phyloP scores from a whole-genome alignment of 2,888 invertebrate genomes.

The Ceriagrion tenellum region DNA sequence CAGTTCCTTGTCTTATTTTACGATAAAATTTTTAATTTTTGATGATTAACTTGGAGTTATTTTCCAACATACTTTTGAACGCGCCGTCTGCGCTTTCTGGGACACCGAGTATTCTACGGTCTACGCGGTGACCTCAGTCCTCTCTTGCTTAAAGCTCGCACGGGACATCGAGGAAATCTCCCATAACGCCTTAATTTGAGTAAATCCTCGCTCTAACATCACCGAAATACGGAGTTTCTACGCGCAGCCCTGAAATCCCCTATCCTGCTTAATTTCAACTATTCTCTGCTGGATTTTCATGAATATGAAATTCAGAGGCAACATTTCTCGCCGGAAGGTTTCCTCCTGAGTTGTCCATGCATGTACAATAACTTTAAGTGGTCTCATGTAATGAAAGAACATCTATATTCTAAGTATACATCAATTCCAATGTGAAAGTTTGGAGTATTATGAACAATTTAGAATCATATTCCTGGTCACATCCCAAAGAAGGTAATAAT shows the following conservation, averaged over 20 bases:
- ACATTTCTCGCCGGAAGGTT: too few species aligned
- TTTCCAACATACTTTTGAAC: not conserved
- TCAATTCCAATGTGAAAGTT: not conserved
- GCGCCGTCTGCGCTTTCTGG: not conserved
- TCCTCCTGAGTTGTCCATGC: not conserved
- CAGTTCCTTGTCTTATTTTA: too few species aligned
- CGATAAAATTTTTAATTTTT: not conserved
- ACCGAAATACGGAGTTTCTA: not conserved
- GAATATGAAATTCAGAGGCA: conserved; percentile 1
- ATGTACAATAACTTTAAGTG: not conserved
- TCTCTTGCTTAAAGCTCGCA: not conserved
- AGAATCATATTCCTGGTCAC: too few species aligned
- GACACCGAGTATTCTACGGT: not conserved
- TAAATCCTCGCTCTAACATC: not conserved
- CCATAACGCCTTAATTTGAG: not conserved
- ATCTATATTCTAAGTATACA: not conserved
- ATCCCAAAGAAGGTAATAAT: too few species aligned
- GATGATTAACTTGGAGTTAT: not conserved
- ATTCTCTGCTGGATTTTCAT: not conserved
- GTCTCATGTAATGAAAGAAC: not conserved
- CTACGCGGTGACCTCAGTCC: not conserved
- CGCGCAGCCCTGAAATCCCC: not conserved
- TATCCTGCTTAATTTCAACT: not conserved
- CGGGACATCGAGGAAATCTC: not conserved
- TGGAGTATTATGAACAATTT: too few species aligned